Base-by-base conservation (phyloP, 2,888 invertebrate species). In the Oxytorus armatus region DNA sequence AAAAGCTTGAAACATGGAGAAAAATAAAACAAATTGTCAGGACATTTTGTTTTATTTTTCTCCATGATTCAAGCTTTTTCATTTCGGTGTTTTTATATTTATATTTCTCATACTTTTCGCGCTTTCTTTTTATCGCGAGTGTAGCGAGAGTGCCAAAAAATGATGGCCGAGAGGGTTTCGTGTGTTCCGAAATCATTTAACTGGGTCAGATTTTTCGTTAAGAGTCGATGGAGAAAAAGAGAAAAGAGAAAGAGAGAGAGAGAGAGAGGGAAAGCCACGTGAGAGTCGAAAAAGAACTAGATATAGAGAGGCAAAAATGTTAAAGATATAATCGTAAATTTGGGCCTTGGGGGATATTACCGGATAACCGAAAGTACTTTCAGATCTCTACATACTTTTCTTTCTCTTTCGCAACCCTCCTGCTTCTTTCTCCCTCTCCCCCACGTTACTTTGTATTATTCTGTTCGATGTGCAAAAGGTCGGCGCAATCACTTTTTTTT, bases 151-250 rank as follows among this genome's bases (percentile, higher is more conserved):
- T 82, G 81, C 78, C 82, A 82, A 82, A n/a, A 76, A 79, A 75
- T 65, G 51, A 39, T 70, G 57, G 55, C 47, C 47, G 63, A 55
- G 69, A 57, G 70, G 39, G 74, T 66, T 57, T 63, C 76, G 65
- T 76, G 65, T 69, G 73, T 76, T 51, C 59, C 66, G 72, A 76
- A 75, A 82, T 79, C 72, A 69, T 69, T 75, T 77, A 82, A 82
- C 78, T 82, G 66, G 82, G 82, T 82, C 82, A 79, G 66, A 81
- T 81, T 81, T 72, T 77, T 81, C 79, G 63, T 81, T 61, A 74
- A 77, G 77, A 74, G 61, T 36, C 36, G 61, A 61, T 55, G 49
- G 77, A 25, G 23, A 33, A 21, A 42, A 18, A n/a, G 49, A 69
- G 29, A 33, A 33, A 21, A 42, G 25, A n/a, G 49, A 69, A 21